A percentile compares a stretch with the other conserved stretches of the same genome.
phyloP scores from a whole-genome alignment of 2,888 invertebrate genomes.

The Spialia ferax region DNA sequence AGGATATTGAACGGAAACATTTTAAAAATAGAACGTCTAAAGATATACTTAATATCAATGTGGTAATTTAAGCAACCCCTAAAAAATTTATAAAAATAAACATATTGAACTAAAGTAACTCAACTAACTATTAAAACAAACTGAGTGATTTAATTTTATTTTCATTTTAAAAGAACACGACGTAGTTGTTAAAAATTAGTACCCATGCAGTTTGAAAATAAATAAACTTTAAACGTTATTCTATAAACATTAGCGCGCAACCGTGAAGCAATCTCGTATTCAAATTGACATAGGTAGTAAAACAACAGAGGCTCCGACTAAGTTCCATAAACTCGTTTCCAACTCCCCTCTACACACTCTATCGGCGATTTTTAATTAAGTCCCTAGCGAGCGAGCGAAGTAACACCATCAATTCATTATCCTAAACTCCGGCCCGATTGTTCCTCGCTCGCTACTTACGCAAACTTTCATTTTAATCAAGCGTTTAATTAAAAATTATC shows the following conservation, averaged over 20 bases:
- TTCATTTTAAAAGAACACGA: too few relatives aligned
- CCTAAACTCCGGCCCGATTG: constrained; percentile 86
- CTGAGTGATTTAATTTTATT: too few relatives aligned
- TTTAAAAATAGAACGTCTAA: too few relatives aligned
- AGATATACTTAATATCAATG: too few relatives aligned
- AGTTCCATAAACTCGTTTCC: constrained; percentile 84
- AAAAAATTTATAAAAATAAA: too few relatives aligned
- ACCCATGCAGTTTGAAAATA: constrained; percentile 30
- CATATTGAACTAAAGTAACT: too few relatives aligned
- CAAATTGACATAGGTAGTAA: constrained; percentile 83
- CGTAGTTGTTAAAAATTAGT: not conserved
- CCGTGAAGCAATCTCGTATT: constrained; percentile 79
- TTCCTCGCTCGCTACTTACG: constrained; percentile 86
- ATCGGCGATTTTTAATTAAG: constrained; percentile 87
- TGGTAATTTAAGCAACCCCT: too few relatives aligned
- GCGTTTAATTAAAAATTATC: constrained; percentile 87
- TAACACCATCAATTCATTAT: constrained; percentile 87
- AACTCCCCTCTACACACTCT: constrained; percentile 85
- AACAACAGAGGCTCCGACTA: constrained; percentile 81
- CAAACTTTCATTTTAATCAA: constrained; percentile 87
- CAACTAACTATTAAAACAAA: too few relatives aligned
- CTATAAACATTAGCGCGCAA: constrained; percentile 55
- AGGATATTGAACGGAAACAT: not conserved
- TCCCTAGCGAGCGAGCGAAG: constrained; percentile 82
- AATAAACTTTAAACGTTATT: constrained; percentile 47